These are phyloP conservation scores for Panurus biarmicus DNA, from an alignment of 2,113 vertebrate genomes.

Conservation along the genomic window DNA sequence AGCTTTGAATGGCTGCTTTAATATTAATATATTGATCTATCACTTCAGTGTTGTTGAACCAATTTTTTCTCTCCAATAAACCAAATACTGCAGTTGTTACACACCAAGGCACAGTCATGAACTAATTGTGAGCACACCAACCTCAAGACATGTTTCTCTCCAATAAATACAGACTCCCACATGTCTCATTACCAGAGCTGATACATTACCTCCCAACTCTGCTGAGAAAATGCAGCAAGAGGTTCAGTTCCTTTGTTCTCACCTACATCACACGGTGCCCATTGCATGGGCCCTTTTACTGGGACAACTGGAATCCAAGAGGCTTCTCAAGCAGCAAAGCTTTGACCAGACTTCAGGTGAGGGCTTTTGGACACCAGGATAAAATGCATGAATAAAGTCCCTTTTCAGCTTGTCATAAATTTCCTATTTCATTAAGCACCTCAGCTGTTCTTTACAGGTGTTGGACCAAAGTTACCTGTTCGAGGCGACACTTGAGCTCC, in stretches of 20 bases:
- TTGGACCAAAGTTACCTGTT: slow-evolving; percentile 71
- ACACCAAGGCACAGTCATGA: background rate
- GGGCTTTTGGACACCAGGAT: background rate
- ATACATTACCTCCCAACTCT: background rate
- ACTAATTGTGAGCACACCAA: background rate
- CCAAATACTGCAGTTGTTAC: background rate
- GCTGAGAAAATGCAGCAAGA: background rate
- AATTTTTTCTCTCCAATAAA: background rate
- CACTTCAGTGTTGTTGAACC: background rate
- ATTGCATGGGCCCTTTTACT: background rate
- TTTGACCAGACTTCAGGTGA: background rate
- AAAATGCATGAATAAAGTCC: background rate
- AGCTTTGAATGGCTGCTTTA: background rate
- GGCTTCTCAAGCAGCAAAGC: background rate
- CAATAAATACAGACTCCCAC: background rate
- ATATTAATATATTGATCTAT: background rate
- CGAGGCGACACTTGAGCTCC: slow-evolving; percentile 80
- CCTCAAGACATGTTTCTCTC: background rate
- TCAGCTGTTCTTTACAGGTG: background rate
- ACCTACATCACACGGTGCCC: fast-evolving
- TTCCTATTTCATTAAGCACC: background rate
- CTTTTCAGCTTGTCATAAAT: background rate
- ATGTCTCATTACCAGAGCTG: background rate
- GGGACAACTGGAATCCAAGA: background rate
- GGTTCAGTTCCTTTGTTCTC: background rate